Conservation (phyloP, 2,888 invertebrate genomes). For the Lysandra bellargus region DNA sequence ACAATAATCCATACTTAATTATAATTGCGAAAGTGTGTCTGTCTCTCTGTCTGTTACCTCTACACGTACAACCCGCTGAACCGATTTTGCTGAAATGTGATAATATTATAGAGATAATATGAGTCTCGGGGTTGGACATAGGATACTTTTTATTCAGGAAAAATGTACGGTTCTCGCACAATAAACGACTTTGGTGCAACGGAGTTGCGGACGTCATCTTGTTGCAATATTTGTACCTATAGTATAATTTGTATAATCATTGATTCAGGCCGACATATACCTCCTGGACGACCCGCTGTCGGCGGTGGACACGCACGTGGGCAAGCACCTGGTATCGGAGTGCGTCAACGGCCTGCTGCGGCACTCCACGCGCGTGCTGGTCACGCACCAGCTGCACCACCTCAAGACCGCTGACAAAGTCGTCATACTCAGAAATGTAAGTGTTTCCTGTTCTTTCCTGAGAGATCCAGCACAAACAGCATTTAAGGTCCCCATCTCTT, state of each 20-base stretch:
- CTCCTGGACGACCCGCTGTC: slow-evolving; percentile 88
- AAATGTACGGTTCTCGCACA: no score
- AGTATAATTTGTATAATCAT: neutral
- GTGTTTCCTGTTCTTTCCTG: slow-evolving; percentile 45
- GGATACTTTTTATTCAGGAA: no score
- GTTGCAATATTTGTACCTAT: neutral
- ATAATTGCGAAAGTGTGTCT: no score
- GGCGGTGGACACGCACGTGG: slow-evolving; percentile 88
- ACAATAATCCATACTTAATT: no score
- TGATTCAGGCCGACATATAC: slow-evolving; percentile 83
- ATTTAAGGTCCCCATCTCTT: neutral
- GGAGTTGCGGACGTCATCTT: no score
- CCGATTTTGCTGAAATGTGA: no score
- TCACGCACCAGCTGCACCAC: slow-evolving; percentile 92
- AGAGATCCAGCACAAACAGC: neutral
- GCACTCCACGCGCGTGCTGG: slow-evolving; percentile 86
- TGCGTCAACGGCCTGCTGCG: slow-evolving; percentile 82
- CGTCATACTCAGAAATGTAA: slow-evolving; percentile 83
- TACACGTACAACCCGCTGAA: no score
- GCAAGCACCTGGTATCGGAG: slow-evolving; percentile 84
- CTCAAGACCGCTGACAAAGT: slow-evolving; percentile 84
- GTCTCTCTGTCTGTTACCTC: no score
- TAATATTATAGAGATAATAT: no score
- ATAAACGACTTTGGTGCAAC: no score
- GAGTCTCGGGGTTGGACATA: no score